These are phyloP conservation scores for Scomberomorus guttatus DNA, from an alignment of 2,797 vertebrate species.

Conservation along the genomic window DNA sequence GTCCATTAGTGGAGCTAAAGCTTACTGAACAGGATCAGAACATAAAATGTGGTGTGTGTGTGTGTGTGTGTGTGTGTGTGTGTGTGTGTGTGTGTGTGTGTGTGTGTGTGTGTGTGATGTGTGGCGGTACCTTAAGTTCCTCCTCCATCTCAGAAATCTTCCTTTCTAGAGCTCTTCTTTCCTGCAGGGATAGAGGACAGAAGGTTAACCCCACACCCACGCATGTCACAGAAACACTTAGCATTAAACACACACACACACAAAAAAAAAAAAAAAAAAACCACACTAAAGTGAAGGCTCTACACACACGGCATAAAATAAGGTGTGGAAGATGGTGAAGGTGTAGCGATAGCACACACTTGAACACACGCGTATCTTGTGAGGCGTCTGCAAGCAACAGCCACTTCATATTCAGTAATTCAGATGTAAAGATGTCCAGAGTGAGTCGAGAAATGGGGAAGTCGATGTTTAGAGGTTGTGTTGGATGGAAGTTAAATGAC, in stretches of 20 bases:
- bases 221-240: not conserved
- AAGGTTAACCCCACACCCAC: conserved; percentile 11
- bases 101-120: not conserved
- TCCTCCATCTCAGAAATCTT: conserved; percentile 99
- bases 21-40: not conserved
- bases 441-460: not conserved
- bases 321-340: conserved; percentile 47
- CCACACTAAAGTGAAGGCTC: not conserved
- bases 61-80: not conserved
- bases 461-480: conserved; percentile 18
- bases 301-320: conserved; percentile 12
- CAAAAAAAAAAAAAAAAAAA: too few species aligned
- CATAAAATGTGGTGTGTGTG: not conserved
- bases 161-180: conserved; percentile 99
- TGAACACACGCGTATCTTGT: conserved; percentile 63
- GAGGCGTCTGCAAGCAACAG: conserved; percentile 74
- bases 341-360: conserved; percentile 53
- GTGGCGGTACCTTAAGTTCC: conserved; percentile 94
- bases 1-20: not conserved
- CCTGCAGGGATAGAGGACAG: conserved; percentile 77
- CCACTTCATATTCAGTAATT: conserved; percentile 44
- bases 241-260: conserved; percentile 9
- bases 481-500: conserved; percentile 18
- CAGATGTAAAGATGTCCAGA: not conserved
- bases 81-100: not conserved